Conservation (phyloP, 1,140 invertebrate genomes). For the Pteromalus puparum region DNA sequence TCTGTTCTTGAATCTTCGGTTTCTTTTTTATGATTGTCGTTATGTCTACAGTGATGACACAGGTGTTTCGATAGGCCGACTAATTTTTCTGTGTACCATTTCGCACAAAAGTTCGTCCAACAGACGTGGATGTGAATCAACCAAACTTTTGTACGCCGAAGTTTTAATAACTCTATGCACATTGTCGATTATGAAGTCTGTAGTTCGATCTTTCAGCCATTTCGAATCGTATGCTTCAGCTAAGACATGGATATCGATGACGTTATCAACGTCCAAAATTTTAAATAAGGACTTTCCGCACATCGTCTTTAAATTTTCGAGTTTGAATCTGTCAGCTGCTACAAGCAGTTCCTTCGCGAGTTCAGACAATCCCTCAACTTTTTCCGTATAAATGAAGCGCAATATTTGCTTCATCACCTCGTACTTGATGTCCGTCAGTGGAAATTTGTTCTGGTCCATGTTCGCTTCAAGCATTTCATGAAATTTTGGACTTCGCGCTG, state of each 20-base stretch:
- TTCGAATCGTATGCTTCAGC: not conserved
- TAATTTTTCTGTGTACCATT: not conserved
- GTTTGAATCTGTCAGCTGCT: not conserved
- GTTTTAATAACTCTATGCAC: not conserved
- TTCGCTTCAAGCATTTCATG: not conserved
- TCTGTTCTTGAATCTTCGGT: too few relatives aligned
- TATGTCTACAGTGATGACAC: not conserved
- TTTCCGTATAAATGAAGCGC: not conserved
- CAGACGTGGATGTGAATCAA: not conserved
- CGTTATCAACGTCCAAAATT: not conserved
- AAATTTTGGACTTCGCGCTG: not conserved
- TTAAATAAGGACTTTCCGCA: not conserved
- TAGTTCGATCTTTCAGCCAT: not conserved
- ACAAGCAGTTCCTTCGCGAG: not conserved
- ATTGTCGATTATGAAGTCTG: not conserved
- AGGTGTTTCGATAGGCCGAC: not conserved
- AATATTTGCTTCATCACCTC: conserved; percentile 5
- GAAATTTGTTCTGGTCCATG: not conserved
- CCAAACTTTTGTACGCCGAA: not conserved
- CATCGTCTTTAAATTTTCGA: not conserved
- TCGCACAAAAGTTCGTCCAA: not conserved
- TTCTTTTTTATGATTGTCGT: too few relatives aligned
- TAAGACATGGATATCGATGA: not conserved
- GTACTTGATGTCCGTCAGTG: not conserved
- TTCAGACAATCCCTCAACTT: not conserved